Evolutionary conservation across 2,888 invertebrate genomes (phyloP), one percentile per base, ranked within the genome.

Genomic region (Petrophora chlorosata): DNA sequence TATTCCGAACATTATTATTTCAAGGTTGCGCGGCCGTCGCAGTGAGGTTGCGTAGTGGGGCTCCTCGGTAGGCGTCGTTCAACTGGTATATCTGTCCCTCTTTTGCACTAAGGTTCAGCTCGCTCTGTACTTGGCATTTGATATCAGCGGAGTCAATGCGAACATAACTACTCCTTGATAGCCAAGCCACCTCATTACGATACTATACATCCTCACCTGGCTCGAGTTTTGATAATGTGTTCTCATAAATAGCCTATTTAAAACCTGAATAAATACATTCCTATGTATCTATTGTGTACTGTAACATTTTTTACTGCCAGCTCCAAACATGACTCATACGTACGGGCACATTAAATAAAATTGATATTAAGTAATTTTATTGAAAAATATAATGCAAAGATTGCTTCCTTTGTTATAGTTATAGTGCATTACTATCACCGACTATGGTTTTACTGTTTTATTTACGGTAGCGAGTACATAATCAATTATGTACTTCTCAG

Each of bases 1-100:
- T 90, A 89, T 90, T 87, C 89, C 81, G 85, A 85, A 87, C 90
- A 90, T 90, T 90, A 89, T 89, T 89, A 89, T 90, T 90, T 90
- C 90, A 90, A 90, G 90, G 90, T 90, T 89, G 89, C 80, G 79
- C 82, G 85, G 85, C 83, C 86, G 89, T 82, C 88, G 86, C 88
- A 82, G 82, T 85, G 85, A 87, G 83, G 85, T 88, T 88, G 86
- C 87, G 86, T 83, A 85, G 89, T 86, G 89, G 87, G 88, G 87
- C 88, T 88, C 89, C 85, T 83, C 88, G 85, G 82, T 84, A 84
- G 87, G 86, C 89, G 87, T 81, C 81, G 82, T 79, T 81, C 79
- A 68, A 78, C 79, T 82, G 73, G 76, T 88, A 85, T 85, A 74
- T 81, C 86, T 73, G 85, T 90, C 89, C 79, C 85, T 81, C 77